Evolutionary conservation across 2,797 vertebrate species (phyloP).

Genomic region (Bovichtus diacanthus): DNA sequence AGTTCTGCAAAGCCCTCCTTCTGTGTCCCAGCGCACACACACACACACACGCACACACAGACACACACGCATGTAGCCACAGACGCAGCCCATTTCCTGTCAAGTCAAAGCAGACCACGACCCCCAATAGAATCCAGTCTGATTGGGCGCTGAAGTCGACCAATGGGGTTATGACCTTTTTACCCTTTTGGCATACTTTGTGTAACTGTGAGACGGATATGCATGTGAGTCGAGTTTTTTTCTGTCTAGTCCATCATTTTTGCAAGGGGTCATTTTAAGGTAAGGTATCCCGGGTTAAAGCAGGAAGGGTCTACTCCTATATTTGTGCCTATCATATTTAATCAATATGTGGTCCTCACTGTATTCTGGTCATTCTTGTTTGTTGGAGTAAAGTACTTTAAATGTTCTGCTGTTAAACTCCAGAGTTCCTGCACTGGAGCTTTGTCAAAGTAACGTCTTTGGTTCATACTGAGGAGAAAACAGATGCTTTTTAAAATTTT

Average conservation of each 20-base stretch:
- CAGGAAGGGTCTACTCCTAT: neutral
- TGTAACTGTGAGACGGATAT: neutral
- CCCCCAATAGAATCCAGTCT: slow-evolving; percentile 42
- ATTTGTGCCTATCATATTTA: neutral
- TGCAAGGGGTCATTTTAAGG: neutral
- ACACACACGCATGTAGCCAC: too few relatives aligned
- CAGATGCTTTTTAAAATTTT: neutral
- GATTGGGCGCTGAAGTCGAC: slow-evolving; percentile 52
- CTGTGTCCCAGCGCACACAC: neutral
- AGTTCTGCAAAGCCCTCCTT: slow-evolving; percentile 56
- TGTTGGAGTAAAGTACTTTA: slow-evolving; percentile 1
- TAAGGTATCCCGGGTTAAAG: slow-evolving; percentile 5
- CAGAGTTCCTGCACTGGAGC: neutral
- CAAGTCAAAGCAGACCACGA: slow-evolving; percentile 56
- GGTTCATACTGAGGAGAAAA: neutral
- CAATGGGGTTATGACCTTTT: slow-evolving; percentile 62
- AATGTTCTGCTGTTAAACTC: slow-evolving; percentile 18
- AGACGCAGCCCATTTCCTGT: slow-evolving; percentile 50
- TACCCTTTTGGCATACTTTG: slow-evolving; percentile 21
- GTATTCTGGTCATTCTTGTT: slow-evolving; percentile 1
- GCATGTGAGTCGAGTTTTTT: slow-evolving; percentile 1
- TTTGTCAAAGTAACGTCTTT: neutral
- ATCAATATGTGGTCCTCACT: neutral
- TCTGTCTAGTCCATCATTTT: slow-evolving; percentile 5
- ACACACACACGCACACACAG: slow-evolving; percentile 8